Base-by-base conservation (phyloP, 2,888 invertebrate genomes). In the Brassicogethes aeneus region DNA sequence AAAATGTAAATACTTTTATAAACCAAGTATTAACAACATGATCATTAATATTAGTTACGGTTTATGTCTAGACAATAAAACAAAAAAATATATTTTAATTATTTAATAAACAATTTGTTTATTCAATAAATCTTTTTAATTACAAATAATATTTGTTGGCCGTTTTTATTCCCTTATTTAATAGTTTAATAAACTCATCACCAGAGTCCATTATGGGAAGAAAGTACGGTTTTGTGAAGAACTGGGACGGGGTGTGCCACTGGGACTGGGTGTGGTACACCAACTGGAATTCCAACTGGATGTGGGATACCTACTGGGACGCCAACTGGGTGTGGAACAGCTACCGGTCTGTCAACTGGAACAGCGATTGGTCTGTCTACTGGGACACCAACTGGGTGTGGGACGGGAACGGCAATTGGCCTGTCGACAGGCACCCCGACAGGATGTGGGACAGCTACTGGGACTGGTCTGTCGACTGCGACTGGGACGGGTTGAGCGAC, bases 311-410 rank as follows among this genome's bases (percentile, higher is more conserved):
- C 55, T 7, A 64, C 59, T 16, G 57, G 71, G 1, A 75, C 51
- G 3, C 54, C 52, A 33, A 59, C 57, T 12, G 59, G 59, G 17
- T 63, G 60, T 14, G 57, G 52, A 2, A 63, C 59, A n/a, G 60
- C 72, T 1, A 75, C 72, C 0, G 76, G 74, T 44, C 76, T 72
- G 7, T 75, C 69, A 5, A 77, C 72, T 1, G 72, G 75, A 16
- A 73, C 71, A 2, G 74, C 69, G 17, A 74, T 70, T 1, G 73
- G 71, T 41, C 72, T 64, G 45, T 74, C 72, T 1, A 75, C 70
- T 1, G 72, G 60, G 1, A 74, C 71, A 1, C 58, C 53, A 31
- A 54, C 51, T 1, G 75, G 75, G 2, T 69, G 69, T 1, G 71
- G 70, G 1, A 75, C 74, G 42, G 68, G 67, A 3, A 60, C 58